phyloP scores from a whole-genome alignment of 2,797 vertebrate genomes.

The Pantherophis alleghaniensis region DNA sequence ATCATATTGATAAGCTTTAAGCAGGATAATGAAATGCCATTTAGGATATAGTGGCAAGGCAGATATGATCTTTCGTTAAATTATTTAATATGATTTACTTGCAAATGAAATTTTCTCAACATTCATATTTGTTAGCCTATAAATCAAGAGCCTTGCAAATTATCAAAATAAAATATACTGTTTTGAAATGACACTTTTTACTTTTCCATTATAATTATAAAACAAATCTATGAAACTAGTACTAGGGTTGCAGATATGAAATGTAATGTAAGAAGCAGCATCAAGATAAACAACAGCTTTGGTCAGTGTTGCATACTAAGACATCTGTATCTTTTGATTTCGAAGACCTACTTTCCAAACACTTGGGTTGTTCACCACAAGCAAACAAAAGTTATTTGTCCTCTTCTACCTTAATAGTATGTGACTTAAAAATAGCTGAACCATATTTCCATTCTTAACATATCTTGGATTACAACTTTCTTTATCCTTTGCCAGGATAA shows the following conservation, averaged over 20 bases:
- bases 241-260: background rate
- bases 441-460: background rate
- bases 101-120: background rate
- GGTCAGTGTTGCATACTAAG: background rate
- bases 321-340: background rate
- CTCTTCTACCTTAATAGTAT: background rate
- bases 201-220: background rate
- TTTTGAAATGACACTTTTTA: background rate
- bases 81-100: background rate
- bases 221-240: background rate
- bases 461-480: background rate
- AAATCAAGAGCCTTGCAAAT: background rate
- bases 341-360: background rate
- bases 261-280: background rate
- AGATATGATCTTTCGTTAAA: background rate
- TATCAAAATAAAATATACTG: background rate
- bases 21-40: background rate
- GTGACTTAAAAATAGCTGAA: background rate
- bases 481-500: background rate
- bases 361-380: background rate
- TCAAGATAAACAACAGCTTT: background rate
- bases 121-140: background rate
- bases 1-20: constrained; percentile 21
- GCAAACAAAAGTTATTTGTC: background rate
- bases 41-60: background rate